A percentile compares a stretch with the other conserved stretches of the same genome.
These are phyloP conservation scores for Elmis aenea DNA, from an alignment of 2,888 invertebrate genomes.

Conservation along the genomic window DNA sequence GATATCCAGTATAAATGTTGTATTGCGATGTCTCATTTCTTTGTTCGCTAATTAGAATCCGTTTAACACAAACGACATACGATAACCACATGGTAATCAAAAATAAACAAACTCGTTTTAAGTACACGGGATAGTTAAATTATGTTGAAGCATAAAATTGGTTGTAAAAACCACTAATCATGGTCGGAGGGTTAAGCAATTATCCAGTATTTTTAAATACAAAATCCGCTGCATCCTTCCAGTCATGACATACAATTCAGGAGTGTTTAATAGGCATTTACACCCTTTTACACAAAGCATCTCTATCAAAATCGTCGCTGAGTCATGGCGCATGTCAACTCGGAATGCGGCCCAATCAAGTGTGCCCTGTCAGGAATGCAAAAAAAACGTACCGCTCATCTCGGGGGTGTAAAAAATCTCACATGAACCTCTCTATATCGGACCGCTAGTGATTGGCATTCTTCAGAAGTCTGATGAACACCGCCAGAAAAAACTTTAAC, in stretches of 20 bases:
- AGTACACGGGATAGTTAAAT: too few species aligned
- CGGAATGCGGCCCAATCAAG: slow-evolving; percentile 41
- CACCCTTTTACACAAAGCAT: slow-evolving; percentile 43
- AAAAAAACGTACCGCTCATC: slow-evolving; percentile 18
- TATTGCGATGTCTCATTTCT: too few species aligned
- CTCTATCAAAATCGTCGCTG: slow-evolving; percentile 39
- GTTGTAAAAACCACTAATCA: slow-evolving; percentile 24
- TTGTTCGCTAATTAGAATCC: too few species aligned
- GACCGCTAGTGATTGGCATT: slow-evolving; percentile 1
- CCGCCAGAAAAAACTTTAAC: not conserved
- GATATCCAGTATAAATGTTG: too few species aligned
- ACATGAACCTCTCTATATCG: slow-evolving; percentile 2
- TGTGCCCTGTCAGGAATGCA: slow-evolving; percentile 28
- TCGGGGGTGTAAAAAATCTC: slow-evolving; percentile 13
- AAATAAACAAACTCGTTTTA: too few species aligned
- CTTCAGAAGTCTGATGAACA: not conserved
- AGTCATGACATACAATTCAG: slow-evolving; percentile 26
- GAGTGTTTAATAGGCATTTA: slow-evolving; percentile 43
- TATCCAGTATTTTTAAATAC: slow-evolving; percentile 16
- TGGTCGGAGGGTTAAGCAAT: slow-evolving; percentile 25
- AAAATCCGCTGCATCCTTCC: slow-evolving; percentile 18
- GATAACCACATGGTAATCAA: too few species aligned
- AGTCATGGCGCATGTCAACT: slow-evolving; percentile 40
- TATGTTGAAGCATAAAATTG: slow-evolving; percentile 25
- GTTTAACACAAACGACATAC: too few species aligned